Conservation (phyloP, 37 sponge, comb jelly and placozoan species). For the Crambe crambe region DNA sequence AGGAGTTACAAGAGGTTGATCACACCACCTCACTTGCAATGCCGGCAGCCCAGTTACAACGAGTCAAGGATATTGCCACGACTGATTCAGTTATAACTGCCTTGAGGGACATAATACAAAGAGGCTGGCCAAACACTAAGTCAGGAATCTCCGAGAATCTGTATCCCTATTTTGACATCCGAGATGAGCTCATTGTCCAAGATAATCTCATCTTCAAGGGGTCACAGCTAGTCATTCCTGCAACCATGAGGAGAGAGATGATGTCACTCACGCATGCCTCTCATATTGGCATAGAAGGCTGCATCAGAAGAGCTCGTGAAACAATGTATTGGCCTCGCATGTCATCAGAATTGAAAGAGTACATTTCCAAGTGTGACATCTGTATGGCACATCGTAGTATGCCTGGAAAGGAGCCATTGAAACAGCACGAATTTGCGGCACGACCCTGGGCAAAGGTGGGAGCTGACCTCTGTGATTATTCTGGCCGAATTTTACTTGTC, state of each 20-base stretch:
- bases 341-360: conserved; percentile 31
- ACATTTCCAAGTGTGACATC: conserved; percentile 39
- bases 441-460: too few relatives aligned
- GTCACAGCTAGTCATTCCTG: conserved; percentile 17
- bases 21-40: conserved; percentile 29
- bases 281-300: conserved; percentile 46
- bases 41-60: not conserved
- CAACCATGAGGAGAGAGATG: not conserved
- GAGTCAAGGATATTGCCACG: conserved; percentile 15
- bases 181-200: conserved; percentile 39
- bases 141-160: conserved; percentile 8
- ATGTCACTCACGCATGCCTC: conserved; percentile 13
- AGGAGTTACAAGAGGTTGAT: conserved; percentile 8
- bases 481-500: conserved; percentile 38
- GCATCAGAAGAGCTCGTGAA: conserved; percentile 19
- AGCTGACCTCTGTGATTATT: conserved; percentile 42
- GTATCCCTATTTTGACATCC: conserved; percentile 29
- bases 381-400: conserved; percentile 9
- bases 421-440: conserved; percentile 29
- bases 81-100: conserved; percentile 20
- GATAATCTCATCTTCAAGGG: conserved; percentile 52
- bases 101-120: conserved; percentile 7
- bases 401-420: conserved; percentile 13
- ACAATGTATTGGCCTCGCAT: conserved; percentile 49
- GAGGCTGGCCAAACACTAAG: conserved; percentile 44